Evolutionary conservation across 2,113 vertebrate species (phyloP), one percentile per base, ranked within the genome.

Genomic region (Hirundichthys speculiger): DNA sequence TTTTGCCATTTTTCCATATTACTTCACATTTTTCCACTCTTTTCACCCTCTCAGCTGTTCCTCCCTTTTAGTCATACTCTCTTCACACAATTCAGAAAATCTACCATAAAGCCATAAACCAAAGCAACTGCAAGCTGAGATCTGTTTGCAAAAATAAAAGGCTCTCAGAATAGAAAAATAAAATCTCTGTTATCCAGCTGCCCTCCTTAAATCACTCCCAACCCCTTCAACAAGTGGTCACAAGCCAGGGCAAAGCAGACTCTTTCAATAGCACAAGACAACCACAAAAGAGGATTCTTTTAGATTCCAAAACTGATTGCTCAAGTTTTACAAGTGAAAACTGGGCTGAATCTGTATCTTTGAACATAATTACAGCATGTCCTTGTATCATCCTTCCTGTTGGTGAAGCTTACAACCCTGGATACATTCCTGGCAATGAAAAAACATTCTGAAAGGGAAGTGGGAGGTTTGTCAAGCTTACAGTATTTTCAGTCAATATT

Each of bases 101-200:
- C 77, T 78, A 61, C 69, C 72, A 82, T 85, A 86, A 88, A 89
- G 86, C 82, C 77, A 77, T 85, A 86, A 88, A 89, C 85, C 82
- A 76, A 77, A 76, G 73, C 86, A 86, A 92, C 85, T 90, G 89
- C 70, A 77, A 83, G 90, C 87, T 75, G 82, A 90, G 88, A 86
- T 80, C 82, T 78, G 80, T 82, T 87, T 69, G 64, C 73, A 77
- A 87, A 86, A 89, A 88, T 86, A 86, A 86, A 89, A 73, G 85
- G 72, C 82, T 89, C 86, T 89, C 81, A 88, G 88, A 91, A 90
- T 88, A 90, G 85, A 92, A 86, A 86, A 92, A 92, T 90, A 89
- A 86, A 89, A 92, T 87, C 80, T 88, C 86, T 87, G 86, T 86
- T 86, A 88, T 83, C 86, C 91, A 93, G 91, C 92, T 93, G 92